Percentiles rank a stretch among this genome's conserved stretches.
These are phyloP conservation scores for Galerucella calmariensis DNA, from an alignment of 2,888 invertebrate species.

Conservation along the genomic window DNA sequence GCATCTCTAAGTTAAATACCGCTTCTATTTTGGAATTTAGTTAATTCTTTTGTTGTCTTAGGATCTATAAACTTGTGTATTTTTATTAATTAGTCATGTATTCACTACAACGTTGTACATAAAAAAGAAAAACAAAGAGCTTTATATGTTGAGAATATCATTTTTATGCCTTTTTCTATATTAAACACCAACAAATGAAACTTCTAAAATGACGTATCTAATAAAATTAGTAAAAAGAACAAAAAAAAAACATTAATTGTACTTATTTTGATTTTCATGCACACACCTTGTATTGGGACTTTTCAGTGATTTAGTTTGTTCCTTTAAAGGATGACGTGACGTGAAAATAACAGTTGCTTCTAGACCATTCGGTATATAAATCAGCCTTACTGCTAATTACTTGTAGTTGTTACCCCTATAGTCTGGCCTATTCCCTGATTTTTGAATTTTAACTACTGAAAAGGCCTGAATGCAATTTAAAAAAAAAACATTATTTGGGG, in stretches of 20 bases:
- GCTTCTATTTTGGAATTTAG: background rate
- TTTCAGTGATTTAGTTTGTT: too few relatives aligned
- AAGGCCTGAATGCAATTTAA: too few relatives aligned
- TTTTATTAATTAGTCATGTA: slow-evolving; percentile 10
- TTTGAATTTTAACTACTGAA: too few relatives aligned
- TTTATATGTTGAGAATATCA: slow-evolving; percentile 30
- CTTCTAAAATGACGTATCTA: background rate
- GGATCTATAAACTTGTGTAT: background rate
- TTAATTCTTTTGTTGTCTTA: background rate
- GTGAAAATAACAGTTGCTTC: too few relatives aligned
- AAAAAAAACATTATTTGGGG: too few relatives aligned
- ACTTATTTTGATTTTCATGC: background rate
- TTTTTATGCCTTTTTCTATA: slow-evolving; percentile 31
- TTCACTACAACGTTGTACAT: slow-evolving; percentile 13
- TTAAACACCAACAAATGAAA: slow-evolving; percentile 1
- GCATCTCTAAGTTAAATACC: background rate
- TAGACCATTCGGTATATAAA: too few relatives aligned
- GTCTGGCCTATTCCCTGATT: too few relatives aligned
- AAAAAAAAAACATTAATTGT: background rate
- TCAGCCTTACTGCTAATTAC: too few relatives aligned
- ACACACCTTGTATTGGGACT: too few relatives aligned
- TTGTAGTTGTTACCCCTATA: too few relatives aligned
- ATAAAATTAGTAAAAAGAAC: background rate
- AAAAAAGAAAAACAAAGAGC: slow-evolving; percentile 24
- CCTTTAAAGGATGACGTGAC: too few relatives aligned